These are phyloP conservation scores for Drosophila mayaguana DNA, from an alignment of 2,888 invertebrate genomes.

Conservation along the genomic window DNA sequence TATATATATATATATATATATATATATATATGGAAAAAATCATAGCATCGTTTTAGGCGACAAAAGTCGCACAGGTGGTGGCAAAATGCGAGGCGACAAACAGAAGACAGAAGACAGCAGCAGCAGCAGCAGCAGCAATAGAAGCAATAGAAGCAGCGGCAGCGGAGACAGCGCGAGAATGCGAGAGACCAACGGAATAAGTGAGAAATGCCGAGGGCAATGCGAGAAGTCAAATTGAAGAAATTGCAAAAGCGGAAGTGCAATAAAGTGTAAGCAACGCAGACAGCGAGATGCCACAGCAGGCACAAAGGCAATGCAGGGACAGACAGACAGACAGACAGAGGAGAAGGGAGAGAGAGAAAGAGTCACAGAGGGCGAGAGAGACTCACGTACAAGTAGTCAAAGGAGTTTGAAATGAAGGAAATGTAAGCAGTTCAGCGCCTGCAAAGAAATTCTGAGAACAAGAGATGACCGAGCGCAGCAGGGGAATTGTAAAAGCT, in stretches of 20 bases:
- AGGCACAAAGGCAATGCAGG: conserved; percentile 15
- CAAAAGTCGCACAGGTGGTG: conserved; percentile 46
- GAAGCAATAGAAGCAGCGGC: neutral
- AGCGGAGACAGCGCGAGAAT: conserved; percentile 10
- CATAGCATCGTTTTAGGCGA: conserved; percentile 69
- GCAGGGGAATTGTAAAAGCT: neutral
- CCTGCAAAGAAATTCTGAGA: conserved; percentile 1
- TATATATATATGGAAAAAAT: conserved; percentile 39
- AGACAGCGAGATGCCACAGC: conserved; percentile 21
- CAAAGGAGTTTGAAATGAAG: conserved; percentile 11
- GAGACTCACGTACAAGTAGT: neutral
- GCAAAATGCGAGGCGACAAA: conserved; percentile 16
- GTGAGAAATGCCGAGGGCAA: conserved; percentile 22
- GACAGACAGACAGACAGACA: neutral
- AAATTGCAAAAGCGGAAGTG: conserved; percentile 68
- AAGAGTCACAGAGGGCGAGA: neutral
- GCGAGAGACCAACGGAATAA: conserved; percentile 8
- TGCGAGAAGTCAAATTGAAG: conserved; percentile 52
- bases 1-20: neutral
- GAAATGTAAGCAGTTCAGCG: conserved; percentile 31
- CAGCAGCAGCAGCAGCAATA: neutral
- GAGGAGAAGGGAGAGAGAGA: neutral
- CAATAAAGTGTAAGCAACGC: conserved; percentile 65
- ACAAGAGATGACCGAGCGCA: neutral
- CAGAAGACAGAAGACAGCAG: conserved; percentile 4